Base-by-base conservation (phyloP, 37 sponge, comb jelly and placozoan species). In the Chondrosia reniformis region DNA sequence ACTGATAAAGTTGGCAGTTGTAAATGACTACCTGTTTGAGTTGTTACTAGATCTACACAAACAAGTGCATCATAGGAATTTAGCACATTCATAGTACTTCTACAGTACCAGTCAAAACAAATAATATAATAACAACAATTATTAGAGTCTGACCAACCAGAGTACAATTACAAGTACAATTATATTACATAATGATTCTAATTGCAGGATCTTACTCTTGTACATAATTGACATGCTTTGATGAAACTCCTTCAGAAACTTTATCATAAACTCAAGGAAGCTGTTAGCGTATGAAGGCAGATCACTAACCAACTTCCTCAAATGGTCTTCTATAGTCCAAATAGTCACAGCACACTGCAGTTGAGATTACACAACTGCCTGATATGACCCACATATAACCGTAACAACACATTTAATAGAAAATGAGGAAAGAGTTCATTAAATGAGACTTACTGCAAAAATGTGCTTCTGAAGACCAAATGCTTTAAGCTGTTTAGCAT, bases 291-390 rank as follows among this genome's bases (percentile, higher is more conserved):
- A 97, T 56, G 74, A 63, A 0, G 95, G 93, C 33, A 97, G 88
- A 33, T 89, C 85, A 17, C 54, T 67, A 80, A 92, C 87, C 63
- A 97, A 84, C 56, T 80, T 66, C 27, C 75, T 76, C 62, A 97
- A 67, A 24, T 92, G 88, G 27, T 82, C 82, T 45, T 94, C 74
- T 54, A 82, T 32, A 44, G 85, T 67, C 84, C 88, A 87, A 64
- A 97, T 75, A 34, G 64, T 77, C 36, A 97, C 52, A n/a, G 85
- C 84, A 83, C 95, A 86, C 93, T 97, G 81, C 24, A 34, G 37
- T 32, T 56, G 76, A 37, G 49, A 46, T 6, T 3, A 65, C 4
- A 66, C 52, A 65, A 62, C 4, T 5, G n/a, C n/a, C 6, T 13
- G 61, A 59, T 30, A 59, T 7, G 61, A 76, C 27, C 9, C 56